Evolutionary conservation across 2,113 vertebrate genomes (phyloP).

Genomic region (Turdus rufiventris): DNA sequence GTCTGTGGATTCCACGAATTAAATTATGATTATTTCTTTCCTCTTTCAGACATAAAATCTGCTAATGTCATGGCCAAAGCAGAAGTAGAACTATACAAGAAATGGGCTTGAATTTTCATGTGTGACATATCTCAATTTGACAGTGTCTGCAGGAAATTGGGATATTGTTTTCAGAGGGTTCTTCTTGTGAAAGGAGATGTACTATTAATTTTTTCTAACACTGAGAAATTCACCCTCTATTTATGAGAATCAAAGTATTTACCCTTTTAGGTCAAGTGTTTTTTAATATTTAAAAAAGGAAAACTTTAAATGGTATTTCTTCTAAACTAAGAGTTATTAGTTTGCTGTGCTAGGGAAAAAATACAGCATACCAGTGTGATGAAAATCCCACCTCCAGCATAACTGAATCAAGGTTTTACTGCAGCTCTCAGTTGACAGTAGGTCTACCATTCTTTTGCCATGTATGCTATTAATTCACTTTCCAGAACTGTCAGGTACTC

Average conservation of each 20-base stretch:
- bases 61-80: neutral
- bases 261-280: neutral
- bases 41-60: conserved; percentile 36
- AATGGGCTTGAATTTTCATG: neutral
- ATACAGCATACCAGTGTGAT: neutral
- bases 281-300: neutral
- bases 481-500: conserved; percentile 20
- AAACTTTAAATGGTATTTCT: neutral
- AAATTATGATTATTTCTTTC: conserved; percentile 26
- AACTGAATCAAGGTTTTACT: neutral
- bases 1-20: conserved; percentile 49
- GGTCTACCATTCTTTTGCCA: conserved; percentile 22
- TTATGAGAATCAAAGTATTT: neutral
- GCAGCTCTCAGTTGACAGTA: neutral
- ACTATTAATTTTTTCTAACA: neutral
- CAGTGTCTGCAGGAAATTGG: neutral
- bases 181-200: neutral
- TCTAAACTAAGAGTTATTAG: neutral
- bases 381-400: neutral
- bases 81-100: neutral
- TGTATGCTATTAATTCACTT: conserved; percentile 35
- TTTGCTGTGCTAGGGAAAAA: neutral
- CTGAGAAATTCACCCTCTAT: neutral
- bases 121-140: conserved; percentile 39
- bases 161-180: neutral